Percentiles rank a stretch among this genome's conserved stretches.
These are phyloP conservation scores for Notarius quadriscutis DNA, from an alignment of 2,113 vertebrate species.

Conservation along the genomic window DNA sequence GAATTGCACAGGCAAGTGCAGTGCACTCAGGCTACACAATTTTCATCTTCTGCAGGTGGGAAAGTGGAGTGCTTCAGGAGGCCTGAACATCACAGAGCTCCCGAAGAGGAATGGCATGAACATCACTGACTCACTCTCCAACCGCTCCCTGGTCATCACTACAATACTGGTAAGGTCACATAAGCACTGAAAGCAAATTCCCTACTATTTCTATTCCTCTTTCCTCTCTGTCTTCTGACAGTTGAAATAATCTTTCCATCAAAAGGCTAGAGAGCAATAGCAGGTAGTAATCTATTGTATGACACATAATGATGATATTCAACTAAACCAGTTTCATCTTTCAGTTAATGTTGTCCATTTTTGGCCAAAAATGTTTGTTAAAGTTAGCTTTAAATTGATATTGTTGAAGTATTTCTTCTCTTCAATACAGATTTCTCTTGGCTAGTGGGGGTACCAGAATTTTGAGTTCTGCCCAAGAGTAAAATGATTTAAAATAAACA, in stretches of 20 bases:
- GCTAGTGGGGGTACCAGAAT: not conserved
- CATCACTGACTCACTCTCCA: constrained; percentile 94
- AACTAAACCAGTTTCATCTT: not conserved
- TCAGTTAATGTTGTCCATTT: not conserved
- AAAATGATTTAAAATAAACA: constrained; percentile 55
- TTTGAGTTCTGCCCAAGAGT: constrained; percentile 48
- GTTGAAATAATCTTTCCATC: not conserved
- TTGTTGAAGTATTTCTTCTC: not conserved
- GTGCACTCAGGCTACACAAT: constrained; percentile 57
- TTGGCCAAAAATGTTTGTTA: not conserved
- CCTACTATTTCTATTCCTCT: not conserved
- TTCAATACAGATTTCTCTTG: not conserved
- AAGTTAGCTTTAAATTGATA: not conserved
- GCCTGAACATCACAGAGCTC: constrained; percentile 93
- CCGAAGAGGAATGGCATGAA: constrained; percentile 91
- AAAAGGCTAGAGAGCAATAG: not conserved
- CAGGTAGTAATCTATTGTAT: not conserved
- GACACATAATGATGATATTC: not conserved
- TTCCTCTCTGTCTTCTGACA: not conserved
- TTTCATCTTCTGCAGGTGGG: constrained; percentile 83
- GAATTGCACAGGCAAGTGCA: constrained; percentile 55
- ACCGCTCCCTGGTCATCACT: constrained; percentile 93
- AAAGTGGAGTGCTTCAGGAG: constrained; percentile 90
- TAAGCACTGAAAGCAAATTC: constrained; percentile 7
- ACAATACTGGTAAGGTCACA: constrained; percentile 89